Conservation (phyloP, 2,888 invertebrate species). For the Allolobophora icterica region DNA sequence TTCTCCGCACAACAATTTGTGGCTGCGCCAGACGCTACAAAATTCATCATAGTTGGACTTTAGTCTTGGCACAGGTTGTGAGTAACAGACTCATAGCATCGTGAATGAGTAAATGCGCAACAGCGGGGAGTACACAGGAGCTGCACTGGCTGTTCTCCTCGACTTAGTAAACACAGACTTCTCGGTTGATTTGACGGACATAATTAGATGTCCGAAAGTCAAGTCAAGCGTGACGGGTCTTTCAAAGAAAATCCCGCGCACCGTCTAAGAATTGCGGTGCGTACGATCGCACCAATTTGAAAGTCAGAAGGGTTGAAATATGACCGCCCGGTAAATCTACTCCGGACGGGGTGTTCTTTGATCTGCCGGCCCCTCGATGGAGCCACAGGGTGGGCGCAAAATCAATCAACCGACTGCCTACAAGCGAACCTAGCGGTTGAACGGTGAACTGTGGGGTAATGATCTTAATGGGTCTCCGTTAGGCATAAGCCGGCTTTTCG, state of each 20-base stretch:
- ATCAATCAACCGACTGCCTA: neutral
- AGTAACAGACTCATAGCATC: neutral
- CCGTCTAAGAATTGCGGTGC: neutral
- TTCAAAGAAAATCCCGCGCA: neutral
- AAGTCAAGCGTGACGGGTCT: neutral
- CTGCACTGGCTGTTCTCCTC: neutral
- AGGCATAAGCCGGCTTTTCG: neutral
- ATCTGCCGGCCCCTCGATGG: neutral
- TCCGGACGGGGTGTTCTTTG: constrained; percentile 3
- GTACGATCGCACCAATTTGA: neutral
- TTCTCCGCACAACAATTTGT: neutral
- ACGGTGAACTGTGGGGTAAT: constrained; percentile 3
- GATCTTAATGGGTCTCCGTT: neutral
- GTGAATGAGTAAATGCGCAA: neutral
- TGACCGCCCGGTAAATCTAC: constrained; percentile 21
- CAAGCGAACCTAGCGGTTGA: neutral
- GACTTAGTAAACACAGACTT: constrained; percentile 11
- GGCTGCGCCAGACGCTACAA: neutral
- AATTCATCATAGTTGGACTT: neutral
- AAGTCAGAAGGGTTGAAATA: constrained; percentile 22
- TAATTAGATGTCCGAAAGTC: constrained; percentile 22
- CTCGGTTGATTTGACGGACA: constrained; percentile 23
- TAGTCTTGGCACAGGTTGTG: neutral
- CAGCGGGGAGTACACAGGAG: neutral
- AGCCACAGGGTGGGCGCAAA: neutral